These are phyloP conservation scores for Pheosia tremula DNA, from an alignment of 2,888 invertebrate genomes.

Conservation along the genomic window DNA sequence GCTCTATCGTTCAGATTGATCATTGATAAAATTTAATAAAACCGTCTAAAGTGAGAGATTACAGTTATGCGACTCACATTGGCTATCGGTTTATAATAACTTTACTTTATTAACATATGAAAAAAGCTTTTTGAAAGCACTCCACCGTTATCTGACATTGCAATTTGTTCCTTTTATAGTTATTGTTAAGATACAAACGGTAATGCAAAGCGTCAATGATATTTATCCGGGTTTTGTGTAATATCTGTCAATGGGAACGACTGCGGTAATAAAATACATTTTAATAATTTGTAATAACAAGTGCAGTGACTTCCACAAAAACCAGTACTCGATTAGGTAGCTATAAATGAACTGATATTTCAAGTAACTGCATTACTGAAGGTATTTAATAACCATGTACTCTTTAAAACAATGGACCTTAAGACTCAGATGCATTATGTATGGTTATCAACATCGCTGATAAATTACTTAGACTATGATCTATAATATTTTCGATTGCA, in stretches of 20 bases:
- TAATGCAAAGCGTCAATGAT: too few relatives aligned
- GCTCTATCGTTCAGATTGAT: not conserved
- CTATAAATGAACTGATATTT: not conserved
- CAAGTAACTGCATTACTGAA: not conserved
- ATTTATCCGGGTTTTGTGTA: not conserved
- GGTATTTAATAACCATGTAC: not conserved
- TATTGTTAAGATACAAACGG: not conserved
- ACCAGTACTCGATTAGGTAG: not conserved
- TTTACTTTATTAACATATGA: not conserved
- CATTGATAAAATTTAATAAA: slow-evolving; percentile 1
- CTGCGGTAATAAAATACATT: too few relatives aligned
- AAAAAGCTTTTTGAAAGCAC: not conserved
- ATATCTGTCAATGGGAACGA: too few relatives aligned
- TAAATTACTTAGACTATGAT: slow-evolving; percentile 31
- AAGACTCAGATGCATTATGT: slow-evolving; percentile 20
- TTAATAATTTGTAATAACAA: too few relatives aligned
- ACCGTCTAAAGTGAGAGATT: not conserved
- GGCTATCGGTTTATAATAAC: not conserved
- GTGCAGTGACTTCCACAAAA: too few relatives aligned
- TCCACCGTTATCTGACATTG: not conserved
- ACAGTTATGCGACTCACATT: not conserved
- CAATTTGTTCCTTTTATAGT: not conserved
- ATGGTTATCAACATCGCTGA: slow-evolving; percentile 18
- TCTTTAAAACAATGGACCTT: slow-evolving; percentile 15
- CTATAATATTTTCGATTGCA: slow-evolving; percentile 42